phyloP scores from a whole-genome alignment of 2,797 vertebrate species.

The Masticophis lateralis region DNA sequence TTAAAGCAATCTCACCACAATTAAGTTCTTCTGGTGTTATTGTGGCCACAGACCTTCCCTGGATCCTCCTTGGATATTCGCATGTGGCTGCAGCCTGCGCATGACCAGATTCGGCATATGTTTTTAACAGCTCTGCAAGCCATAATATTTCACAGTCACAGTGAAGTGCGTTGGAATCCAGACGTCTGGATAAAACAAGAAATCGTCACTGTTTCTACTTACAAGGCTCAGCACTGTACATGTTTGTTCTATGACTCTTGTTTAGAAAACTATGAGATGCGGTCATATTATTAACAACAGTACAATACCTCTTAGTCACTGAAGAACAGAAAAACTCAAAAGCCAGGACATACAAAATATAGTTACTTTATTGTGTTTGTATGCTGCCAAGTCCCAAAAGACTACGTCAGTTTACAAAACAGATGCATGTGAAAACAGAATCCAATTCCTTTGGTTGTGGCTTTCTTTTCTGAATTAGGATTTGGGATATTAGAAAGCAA shows the following conservation, averaged over 20 bases:
- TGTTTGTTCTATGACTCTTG: background rate
- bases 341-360: background rate
- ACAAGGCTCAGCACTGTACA: background rate
- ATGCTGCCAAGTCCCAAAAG: background rate
- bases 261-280: background rate
- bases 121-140: conserved; percentile 91
- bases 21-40: conserved; percentile 92
- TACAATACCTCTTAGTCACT: background rate
- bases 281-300: background rate
- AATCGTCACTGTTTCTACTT: background rate
- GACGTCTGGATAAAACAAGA: conserved; percentile 74
- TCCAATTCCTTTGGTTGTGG: background rate
- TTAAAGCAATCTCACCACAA: conserved; percentile 81
- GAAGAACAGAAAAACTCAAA: background rate
- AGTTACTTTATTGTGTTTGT: background rate
- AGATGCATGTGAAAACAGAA: background rate
- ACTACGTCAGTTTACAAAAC: background rate
- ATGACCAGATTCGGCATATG: conserved; percentile 89
- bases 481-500: background rate
- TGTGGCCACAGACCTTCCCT: conserved; percentile 91
- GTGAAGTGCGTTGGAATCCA: conserved; percentile 92
- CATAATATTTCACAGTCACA: conserved; percentile 97
- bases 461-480: background rate
- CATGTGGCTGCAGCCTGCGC: conserved; percentile 96
- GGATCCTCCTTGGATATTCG: conserved; percentile 87